phyloP scores from a whole-genome alignment of 2,113 vertebrate species.

The Thermophis baileyi region DNA sequence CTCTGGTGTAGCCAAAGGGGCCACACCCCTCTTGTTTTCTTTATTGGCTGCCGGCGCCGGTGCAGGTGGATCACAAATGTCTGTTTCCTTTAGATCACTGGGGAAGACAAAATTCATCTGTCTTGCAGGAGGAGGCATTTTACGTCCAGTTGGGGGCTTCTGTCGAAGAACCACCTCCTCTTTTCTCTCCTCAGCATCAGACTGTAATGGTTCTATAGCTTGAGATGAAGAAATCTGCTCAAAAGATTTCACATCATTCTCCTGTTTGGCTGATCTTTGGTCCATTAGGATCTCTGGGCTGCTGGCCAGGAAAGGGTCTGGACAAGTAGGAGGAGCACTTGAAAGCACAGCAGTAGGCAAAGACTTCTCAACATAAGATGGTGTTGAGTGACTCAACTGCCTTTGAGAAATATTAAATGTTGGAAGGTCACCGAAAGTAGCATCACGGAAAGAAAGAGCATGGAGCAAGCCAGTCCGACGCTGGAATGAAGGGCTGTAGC shows the following conservation, averaged over 20 bases:
- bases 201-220: conserved; percentile 47
- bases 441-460: conserved; percentile 89
- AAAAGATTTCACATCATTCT: neutral
- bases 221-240: conserved; percentile 28
- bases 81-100: conserved; percentile 74
- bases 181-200: conserved; percentile 64
- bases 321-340: neutral
- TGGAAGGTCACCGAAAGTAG: conserved; percentile 82
- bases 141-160: conserved; percentile 88
- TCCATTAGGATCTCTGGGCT: neutral
- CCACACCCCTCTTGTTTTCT: conserved; percentile 62
- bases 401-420: conserved; percentile 71
- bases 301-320: fast-evolving
- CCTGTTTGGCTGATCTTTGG: conserved; percentile 68
- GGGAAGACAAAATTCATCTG: conserved; percentile 83
- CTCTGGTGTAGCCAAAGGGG: conserved; percentile 79
- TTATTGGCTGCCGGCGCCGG: neutral
- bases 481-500: conserved; percentile 95
- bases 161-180: conserved; percentile 88
- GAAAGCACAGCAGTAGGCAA: conserved; percentile 14
- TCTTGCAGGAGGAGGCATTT: conserved; percentile 68
- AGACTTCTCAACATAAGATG: conserved; percentile 27
- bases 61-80: conserved; percentile 52
- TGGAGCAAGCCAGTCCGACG: conserved; percentile 90
- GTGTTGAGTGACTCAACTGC: neutral